A percentile compares a stretch with the other conserved stretches of the same genome.
These are phyloP conservation scores for Drosophila macrospina DNA, from an alignment of 2,888 invertebrate genomes.

Conservation along the genomic window DNA sequence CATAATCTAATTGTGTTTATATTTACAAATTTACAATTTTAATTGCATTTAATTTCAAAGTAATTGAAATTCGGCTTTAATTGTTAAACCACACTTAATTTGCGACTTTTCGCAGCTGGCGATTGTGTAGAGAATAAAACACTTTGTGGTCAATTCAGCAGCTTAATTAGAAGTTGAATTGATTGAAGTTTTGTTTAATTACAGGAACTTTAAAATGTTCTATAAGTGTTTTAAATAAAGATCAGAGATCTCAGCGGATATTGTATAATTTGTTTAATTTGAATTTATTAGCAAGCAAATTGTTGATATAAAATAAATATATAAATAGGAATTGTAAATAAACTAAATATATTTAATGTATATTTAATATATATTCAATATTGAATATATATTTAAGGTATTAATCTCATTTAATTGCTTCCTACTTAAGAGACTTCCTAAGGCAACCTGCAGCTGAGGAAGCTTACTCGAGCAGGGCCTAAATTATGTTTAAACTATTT, in stretches of 20 bases:
- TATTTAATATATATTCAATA: no score
- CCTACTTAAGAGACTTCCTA: background rate
- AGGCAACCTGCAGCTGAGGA: background rate
- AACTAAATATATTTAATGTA: no score
- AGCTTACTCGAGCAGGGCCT: slow-evolving; percentile 1
- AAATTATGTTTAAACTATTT: slow-evolving; percentile 14
- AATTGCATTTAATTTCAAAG: slow-evolving; percentile 56
- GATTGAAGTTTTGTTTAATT: slow-evolving; percentile 9
- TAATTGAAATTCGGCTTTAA: slow-evolving; percentile 45
- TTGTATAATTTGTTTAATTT: no score
- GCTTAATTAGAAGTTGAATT: slow-evolving; percentile 15
- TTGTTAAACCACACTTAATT: slow-evolving; percentile 22
- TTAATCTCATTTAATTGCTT: background rate
- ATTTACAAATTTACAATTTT: slow-evolving; percentile 22
- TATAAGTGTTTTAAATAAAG: background rate
- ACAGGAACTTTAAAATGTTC: background rate
- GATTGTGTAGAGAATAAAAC: background rate
- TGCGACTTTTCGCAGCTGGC: slow-evolving; percentile 19
- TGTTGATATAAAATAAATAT: no score
- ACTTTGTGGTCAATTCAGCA: slow-evolving; percentile 3
- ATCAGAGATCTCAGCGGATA: background rate
- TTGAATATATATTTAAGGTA: background rate
- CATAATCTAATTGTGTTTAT: slow-evolving; percentile 24
- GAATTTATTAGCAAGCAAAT: no score
- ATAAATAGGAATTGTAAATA: no score